Base-by-base conservation (phyloP, 2,113 vertebrate species). In the Panthera leo region DNA sequence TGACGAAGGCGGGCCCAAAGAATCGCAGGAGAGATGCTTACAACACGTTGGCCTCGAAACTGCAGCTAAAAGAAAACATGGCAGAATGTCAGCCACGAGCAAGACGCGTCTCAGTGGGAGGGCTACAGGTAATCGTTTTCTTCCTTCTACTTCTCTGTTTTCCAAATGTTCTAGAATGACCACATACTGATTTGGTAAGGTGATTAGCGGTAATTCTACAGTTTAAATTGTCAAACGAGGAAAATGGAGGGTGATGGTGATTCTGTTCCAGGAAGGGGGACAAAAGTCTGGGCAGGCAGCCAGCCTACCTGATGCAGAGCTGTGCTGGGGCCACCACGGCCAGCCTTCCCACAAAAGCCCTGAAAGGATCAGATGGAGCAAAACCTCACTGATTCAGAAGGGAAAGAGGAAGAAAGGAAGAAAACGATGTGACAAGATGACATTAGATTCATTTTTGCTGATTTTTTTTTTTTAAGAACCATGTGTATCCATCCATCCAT, bases 91-190 rank as follows among this genome's bases (percentile, higher is more conserved):
- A 36, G 2, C 51, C 5, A 0, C 10, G 14, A 18, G 14, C 8
- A 73, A 45, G 90, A 7, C 15, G 67, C 48, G 18, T 27, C 6
- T 7, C 53, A 65, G 91, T 4, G 36, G 73, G 55, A 85, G 75
- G 53, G 68, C 68, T 8, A 25, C 3, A 27, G 63, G 67, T 58
- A 29, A 79, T 61, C 63, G 8, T 71, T 61, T 92, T 88, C 83
- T 84, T 80, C 63, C 91, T 90, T 36, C 61, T n/a, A 36, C 34
- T 80, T 89, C 63, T 76, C 87, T 53, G 25, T 85, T 94, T 91
- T 89, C 86, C 36, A 61, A 97, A 89, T 42, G 70, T 58, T 92
- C 97, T 80, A 21, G 73, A 92, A 90, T 71, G 48, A 90, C 70
- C 25, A 39, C 2, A 34, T n/a, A 51, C 34, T 45, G 73, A 36